Conservation (phyloP, 2,888 invertebrate genomes). For the Drosophila anomalata region DNA sequence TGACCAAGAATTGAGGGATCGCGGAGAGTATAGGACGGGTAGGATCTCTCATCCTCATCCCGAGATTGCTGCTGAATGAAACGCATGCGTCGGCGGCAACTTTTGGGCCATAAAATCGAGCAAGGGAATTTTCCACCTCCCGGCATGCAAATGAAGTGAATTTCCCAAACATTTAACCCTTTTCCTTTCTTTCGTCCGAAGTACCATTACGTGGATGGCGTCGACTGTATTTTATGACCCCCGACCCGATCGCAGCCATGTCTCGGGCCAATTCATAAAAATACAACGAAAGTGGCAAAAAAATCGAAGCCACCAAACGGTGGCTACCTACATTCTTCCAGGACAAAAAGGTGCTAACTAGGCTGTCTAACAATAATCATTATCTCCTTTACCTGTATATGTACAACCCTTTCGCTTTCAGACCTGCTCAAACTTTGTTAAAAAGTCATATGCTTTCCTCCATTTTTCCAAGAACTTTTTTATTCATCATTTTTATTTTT, state of each 20-base stretch:
- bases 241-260: constrained; percentile 43
- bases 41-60: constrained; percentile 1
- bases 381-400: constrained; percentile 41
- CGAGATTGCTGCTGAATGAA: constrained; percentile 61
- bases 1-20: constrained; percentile 37
- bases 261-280: constrained; percentile 63
- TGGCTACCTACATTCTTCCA: constrained; percentile 63
- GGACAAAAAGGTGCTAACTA: constrained; percentile 79
- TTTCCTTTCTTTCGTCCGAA: constrained; percentile 52
- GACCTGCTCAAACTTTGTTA: constrained; percentile 51
- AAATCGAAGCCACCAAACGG: constrained; percentile 42
- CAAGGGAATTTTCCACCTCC: constrained; percentile 53
- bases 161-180: constrained; percentile 72
- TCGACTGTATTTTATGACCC: constrained; percentile 54
- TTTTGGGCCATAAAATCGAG: constrained; percentile 59
- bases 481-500: constrained; percentile 43
- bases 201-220: constrained; percentile 77
- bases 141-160: constrained; percentile 51
- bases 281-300: constrained; percentile 66
- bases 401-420: constrained; percentile 44
- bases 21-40: constrained; percentile 6
- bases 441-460: constrained; percentile 65
- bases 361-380: constrained; percentile 66
- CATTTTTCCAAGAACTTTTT: constrained; percentile 50
- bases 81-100: constrained; percentile 55